phyloP scores from a whole-genome alignment of 2,113 vertebrate species.

The Tringa solitaria region DNA sequence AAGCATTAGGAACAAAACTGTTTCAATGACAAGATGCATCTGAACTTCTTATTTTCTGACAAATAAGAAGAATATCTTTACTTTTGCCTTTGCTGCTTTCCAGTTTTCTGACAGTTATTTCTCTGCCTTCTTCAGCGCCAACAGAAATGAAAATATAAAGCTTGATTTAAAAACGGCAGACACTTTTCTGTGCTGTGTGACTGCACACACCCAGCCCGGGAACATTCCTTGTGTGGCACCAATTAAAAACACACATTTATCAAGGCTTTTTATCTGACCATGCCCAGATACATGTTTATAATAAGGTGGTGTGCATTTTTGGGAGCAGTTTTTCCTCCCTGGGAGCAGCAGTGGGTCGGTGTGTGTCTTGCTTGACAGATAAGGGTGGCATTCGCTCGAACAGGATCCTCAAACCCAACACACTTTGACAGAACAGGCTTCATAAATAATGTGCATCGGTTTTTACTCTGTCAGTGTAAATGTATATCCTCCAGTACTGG shows the following conservation, averaged over 20 bases:
- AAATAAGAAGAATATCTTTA: conserved; percentile 33
- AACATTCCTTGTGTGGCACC: background rate
- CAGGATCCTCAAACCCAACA: conserved; percentile 42
- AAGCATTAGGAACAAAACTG: conserved; percentile 55
- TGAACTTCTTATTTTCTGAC: conserved; percentile 51
- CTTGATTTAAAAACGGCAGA: background rate
- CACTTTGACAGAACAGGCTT: conserved; percentile 40
- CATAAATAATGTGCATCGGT: conserved; percentile 62
- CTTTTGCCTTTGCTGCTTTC: conserved; percentile 2
- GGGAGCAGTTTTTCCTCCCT: background rate
- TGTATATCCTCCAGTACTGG: conserved; percentile 13
- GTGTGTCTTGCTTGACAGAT: conserved; percentile 40
- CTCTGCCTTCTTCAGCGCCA: background rate
- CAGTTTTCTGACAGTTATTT: conserved; percentile 47
- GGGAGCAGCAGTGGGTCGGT: background rate
- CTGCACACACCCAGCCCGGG: background rate
- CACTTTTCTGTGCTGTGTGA: background rate
- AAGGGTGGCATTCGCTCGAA: conserved; percentile 5
- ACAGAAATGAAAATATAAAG: background rate
- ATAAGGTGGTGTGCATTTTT: background rate
- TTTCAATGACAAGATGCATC: conserved; percentile 45
- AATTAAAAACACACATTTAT: background rate
- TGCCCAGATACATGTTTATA: background rate
- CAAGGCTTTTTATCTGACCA: background rate
- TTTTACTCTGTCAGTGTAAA: conserved; percentile 50